Evolutionary conservation across 2,888 invertebrate genomes (phyloP).

Genomic region (Cordylochernes scorpioides): DNA sequence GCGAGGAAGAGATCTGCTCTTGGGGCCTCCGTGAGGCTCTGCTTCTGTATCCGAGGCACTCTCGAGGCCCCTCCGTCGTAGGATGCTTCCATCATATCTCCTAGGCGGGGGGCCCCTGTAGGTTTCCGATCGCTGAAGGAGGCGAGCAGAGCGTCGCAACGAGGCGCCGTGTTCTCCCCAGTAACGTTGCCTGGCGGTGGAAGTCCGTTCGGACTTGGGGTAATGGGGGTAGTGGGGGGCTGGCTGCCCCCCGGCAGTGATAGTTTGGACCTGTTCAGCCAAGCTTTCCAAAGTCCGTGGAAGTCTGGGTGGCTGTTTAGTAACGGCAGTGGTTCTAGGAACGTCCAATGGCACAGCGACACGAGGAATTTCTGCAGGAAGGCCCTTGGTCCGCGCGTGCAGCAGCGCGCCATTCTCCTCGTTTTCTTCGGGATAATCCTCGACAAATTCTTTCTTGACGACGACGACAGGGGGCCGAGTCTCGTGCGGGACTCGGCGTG

Average conservation of each 20-base stretch:
- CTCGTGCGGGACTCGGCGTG: slow-evolving; percentile 15
- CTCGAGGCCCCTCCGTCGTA: slow-evolving; percentile 34
- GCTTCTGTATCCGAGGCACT: slow-evolving; percentile 77
- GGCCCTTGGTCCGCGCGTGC: slow-evolving; percentile 15
- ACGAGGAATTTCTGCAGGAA: slow-evolving; percentile 14
- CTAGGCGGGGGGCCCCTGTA: slow-evolving; percentile 29
- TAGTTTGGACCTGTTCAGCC: slow-evolving; percentile 72
- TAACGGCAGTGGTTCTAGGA: slow-evolving; percentile 31
- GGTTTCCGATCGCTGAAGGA: slow-evolving; percentile 68
- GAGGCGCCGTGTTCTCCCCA: slow-evolving; percentile 17
- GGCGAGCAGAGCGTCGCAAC: slow-evolving; percentile 25
- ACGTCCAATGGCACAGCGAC: slow-evolving; percentile 12
- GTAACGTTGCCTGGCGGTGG: slow-evolving; percentile 15
- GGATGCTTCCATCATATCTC: slow-evolving; percentile 15
- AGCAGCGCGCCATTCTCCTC: slow-evolving; percentile 16
- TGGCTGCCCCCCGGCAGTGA: slow-evolving; percentile 28
- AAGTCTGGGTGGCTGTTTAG: slow-evolving; percentile 59
- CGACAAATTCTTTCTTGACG: slow-evolving; percentile 42
- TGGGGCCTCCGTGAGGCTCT: slow-evolving; percentile 3
- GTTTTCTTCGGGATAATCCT: slow-evolving; percentile 14
- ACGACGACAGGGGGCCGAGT: slow-evolving; percentile 54
- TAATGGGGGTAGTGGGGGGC: slow-evolving; percentile 3
- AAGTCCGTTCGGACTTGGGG: slow-evolving; percentile 13
- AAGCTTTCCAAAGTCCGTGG: slow-evolving; percentile 68
- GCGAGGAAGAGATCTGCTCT: slow-evolving; percentile 7